These are phyloP conservation scores for Pseudococcus jackbeardsleyi DNA, from an alignment of 2,888 invertebrate species.

Conservation along the genomic window DNA sequence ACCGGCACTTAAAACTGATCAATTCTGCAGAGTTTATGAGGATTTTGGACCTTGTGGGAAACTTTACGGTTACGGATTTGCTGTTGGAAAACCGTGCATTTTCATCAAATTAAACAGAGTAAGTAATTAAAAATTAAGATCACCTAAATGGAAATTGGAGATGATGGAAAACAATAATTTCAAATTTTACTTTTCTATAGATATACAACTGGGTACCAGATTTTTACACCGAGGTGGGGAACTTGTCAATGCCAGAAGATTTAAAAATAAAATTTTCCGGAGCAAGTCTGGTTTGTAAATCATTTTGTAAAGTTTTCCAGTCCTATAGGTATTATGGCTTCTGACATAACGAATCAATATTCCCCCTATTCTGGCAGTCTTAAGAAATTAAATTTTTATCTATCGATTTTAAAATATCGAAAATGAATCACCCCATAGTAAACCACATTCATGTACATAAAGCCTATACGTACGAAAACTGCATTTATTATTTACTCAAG, in stretches of 20 bases:
- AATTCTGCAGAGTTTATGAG: constrained; percentile 74
- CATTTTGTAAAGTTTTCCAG: neutral
- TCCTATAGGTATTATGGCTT: neutral
- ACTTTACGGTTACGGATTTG: constrained; percentile 77
- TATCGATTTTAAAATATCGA: neutral
- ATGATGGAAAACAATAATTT: neutral
- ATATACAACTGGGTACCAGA: constrained; percentile 83
- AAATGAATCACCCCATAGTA: neutral
- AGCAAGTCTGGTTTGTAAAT: neutral
- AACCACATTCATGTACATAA: no score
- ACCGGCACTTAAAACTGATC: constrained; percentile 68
- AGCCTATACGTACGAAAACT: neutral
- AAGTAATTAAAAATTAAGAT: constrained; percentile 71
- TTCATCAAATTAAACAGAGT: constrained; percentile 88
- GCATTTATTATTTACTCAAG: constrained; percentile 21
- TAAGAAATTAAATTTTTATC: neutral
- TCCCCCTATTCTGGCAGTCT: neutral
- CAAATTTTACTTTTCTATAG: constrained; percentile 70
- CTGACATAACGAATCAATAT: neutral
- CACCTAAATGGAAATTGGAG: neutral
- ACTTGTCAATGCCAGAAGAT: constrained; percentile 73
- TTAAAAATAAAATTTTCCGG: neutral
- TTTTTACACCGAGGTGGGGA: constrained; percentile 73
- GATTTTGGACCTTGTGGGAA: constrained; percentile 73
- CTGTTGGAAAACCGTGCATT: constrained; percentile 83